Evolutionary conservation across 2,888 invertebrate genomes (phyloP), one percentile per base, ranked within the genome.

Genomic region (Aplocera efformata): DNA sequence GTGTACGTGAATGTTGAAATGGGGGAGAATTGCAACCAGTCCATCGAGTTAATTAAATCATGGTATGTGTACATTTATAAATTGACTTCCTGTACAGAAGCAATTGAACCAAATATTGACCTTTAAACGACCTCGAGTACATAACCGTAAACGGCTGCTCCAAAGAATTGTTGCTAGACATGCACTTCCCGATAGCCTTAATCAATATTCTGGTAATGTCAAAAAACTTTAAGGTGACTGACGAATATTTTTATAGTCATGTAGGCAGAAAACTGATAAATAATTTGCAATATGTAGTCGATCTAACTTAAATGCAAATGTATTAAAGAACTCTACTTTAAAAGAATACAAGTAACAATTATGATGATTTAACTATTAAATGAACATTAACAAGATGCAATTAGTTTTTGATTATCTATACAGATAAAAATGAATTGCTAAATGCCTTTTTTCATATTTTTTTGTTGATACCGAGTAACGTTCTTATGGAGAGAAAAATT

Each of bases 101-200:
- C 45, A 55, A 56, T 58, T 63, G 57, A 59, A 60, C 57, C 43
- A 58, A 50, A 50, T 58, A 30, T 32, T 46, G 56, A 50, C 68
- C 66, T 63, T 58, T 40, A 43, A 30, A 42, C 31, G 42, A 48
- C 67, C 68, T 65, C 52, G 46, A 42, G 46, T 47, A 50, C 38
- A 27, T 50, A 10, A 25, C 27, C 32, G 42, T 48, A 43, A 45
- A 50, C 35, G 38, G 42, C 35, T 30, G 39, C 30, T 37, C 30
- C 38, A 32, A 33, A 48, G 47, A 57, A 61, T 57, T 52, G 53
- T 30, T 22, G 30, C 38, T 42, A 49, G 40, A 42, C 52, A 62
- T 54, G 60, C 56, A 62, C 58, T 67, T 67, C 65, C 67, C 48
- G 59, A 31, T 64, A 24, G 43, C 50, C 54, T 59, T 54, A 42